A percentile compares a stretch with the other conserved stretches of the same genome.
phyloP scores from a whole-genome alignment of 2,888 invertebrate species.

The Caradrina clavipalpis region DNA sequence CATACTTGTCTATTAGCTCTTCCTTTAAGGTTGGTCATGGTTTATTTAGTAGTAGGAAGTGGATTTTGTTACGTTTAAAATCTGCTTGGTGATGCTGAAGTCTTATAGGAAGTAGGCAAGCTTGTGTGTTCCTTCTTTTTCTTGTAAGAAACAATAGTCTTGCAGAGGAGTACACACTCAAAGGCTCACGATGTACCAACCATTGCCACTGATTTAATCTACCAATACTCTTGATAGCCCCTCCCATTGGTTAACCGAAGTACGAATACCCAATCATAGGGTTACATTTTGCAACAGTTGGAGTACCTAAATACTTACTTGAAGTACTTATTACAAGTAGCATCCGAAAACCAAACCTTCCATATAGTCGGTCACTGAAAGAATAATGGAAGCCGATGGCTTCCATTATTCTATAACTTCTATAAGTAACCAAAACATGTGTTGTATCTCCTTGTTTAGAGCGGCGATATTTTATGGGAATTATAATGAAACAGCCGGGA shows the following conservation, averaged over 20 bases:
- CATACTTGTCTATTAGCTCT: conserved; percentile 23
- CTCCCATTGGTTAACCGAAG: not conserved
- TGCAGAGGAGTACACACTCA: not conserved
- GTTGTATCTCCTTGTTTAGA: conserved; percentile 53
- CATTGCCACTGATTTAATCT: not conserved
- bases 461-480: conserved; percentile 60
- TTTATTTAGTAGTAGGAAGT: not conserved
- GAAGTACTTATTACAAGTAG: conserved; percentile 1
- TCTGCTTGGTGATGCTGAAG: no score
- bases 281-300: no score
- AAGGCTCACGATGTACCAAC: not conserved
- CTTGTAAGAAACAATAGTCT: not conserved
- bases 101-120: not conserved
- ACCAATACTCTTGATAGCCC: no score
- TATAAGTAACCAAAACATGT: conserved; percentile 49
- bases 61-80: not conserved
- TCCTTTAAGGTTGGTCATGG: conserved; percentile 9
- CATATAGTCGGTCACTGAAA: conserved; percentile 50
- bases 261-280: not conserved
- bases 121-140: no score
- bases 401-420: conserved; percentile 43
- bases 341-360: not conserved
- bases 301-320: no score
- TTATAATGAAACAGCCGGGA: conserved; percentile 60
- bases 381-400: conserved; percentile 44